Percentiles rank a stretch among this genome's conserved stretches.
Evolutionary conservation across 2,888 invertebrate genomes (phyloP).

Genomic region (Caenorhabditis doughertyi): DNA sequence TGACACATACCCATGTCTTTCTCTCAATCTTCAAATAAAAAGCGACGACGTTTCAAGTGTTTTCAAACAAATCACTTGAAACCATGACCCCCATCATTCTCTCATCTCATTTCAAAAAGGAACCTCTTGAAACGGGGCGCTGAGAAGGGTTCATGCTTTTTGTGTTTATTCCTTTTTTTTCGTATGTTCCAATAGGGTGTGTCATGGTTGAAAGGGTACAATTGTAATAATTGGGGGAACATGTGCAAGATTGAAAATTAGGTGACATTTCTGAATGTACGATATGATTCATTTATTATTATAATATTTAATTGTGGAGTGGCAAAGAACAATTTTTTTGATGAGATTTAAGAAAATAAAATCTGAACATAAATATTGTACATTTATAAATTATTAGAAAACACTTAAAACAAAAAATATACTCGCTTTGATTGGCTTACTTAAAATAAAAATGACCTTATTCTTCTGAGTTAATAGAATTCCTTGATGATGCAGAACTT

Average conservation of each 20-base stretch:
- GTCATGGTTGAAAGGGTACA: conserved; percentile 37
- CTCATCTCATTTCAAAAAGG: conserved; percentile 41
- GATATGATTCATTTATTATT: conserved; percentile 14
- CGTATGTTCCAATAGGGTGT: background rate
- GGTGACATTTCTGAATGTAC: conserved; percentile 21
- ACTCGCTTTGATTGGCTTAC: conserved; percentile 53
- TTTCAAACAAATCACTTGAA: conserved; percentile 52
- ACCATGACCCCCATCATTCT: conserved; percentile 9
- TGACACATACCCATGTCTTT: background rate
- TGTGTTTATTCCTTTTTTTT: background rate
- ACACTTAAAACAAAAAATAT: conserved; percentile 1
- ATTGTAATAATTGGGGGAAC: conserved; percentile 22
- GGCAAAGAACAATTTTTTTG: conserved; percentile 8
- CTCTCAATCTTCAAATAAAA: background rate
- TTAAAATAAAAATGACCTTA: conserved; percentile 9
- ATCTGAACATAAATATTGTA: background rate
- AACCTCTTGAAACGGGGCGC: conserved; percentile 52
- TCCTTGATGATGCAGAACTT: conserved; percentile 38
- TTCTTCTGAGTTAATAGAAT: conserved; percentile 52
- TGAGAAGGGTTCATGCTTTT: background rate
- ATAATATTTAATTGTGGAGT: background rate
- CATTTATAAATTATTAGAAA: background rate
- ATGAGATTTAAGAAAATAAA: conserved; percentile 1
- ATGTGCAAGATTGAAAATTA: conserved; percentile 38
- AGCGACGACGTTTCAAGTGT: conserved; percentile 29